A percentile compares a stretch with the other conserved stretches of the same genome.
phyloP scores from a whole-genome alignment of 2,113 vertebrate species.

The Paradisaea rubra region DNA sequence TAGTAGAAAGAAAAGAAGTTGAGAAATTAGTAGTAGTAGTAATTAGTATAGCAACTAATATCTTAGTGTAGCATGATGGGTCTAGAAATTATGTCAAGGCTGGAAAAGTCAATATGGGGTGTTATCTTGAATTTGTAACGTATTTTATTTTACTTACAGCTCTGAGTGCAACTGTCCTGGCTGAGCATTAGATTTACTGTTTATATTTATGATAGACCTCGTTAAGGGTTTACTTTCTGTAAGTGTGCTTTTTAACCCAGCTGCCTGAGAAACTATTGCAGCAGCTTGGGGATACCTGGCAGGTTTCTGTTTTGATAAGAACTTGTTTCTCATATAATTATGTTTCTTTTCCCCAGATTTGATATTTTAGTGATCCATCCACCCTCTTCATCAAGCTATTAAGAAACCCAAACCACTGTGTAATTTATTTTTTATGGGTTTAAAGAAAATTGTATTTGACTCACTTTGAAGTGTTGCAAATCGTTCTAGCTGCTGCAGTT shows the following conservation, averaged over 20 bases:
- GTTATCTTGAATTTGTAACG: neutral
- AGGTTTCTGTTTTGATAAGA: slow-evolving; percentile 40
- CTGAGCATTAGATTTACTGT: neutral
- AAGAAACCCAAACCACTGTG: neutral
- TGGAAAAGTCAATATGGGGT: neutral
- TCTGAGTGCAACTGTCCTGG: neutral
- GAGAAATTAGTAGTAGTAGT: neutral
- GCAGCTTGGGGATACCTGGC: neutral
- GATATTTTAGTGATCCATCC: slow-evolving; percentile 40
- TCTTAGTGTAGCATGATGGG: neutral
- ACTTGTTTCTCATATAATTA: slow-evolving; percentile 19
- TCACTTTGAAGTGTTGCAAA: neutral
- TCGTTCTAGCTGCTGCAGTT: neutral
- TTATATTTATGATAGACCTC: neutral
- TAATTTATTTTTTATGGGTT: slow-evolving; percentile 23
- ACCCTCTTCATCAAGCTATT: neutral
- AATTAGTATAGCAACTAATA: too few species aligned
- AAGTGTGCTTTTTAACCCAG: slow-evolving; percentile 10
- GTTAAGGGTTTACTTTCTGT: neutral
- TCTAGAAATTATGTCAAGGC: neutral
- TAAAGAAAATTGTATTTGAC: slow-evolving; percentile 32
- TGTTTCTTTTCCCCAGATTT: slow-evolving; percentile 22
- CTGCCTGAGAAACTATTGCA: slow-evolving; percentile 22
- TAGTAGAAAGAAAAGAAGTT: neutral
- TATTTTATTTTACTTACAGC: neutral